Evolutionary conservation across 2,113 vertebrate species (phyloP).

Genomic region (Percina caprodes): DNA sequence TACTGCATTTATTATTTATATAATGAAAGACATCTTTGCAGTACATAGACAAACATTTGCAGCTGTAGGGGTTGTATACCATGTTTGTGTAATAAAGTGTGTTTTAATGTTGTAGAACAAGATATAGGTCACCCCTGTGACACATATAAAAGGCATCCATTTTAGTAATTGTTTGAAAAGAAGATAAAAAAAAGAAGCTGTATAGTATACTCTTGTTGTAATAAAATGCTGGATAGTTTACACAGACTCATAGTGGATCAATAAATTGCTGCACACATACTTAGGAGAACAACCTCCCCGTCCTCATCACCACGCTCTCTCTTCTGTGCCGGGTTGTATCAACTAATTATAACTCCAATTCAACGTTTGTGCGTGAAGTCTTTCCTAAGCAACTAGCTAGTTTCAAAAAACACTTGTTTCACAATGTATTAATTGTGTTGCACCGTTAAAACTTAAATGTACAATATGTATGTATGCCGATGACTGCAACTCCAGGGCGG

Average conservation of each 20-base stretch:
- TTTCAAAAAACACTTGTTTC: too few relatives aligned
- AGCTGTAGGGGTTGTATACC: neutral
- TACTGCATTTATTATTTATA: neutral
- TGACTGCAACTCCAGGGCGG: too few relatives aligned
- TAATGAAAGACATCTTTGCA: conserved; percentile 24
- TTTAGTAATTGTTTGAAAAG: conserved; percentile 46
- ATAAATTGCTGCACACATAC: conserved; percentile 2
- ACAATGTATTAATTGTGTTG: neutral
- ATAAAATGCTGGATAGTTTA: conserved; percentile 8
- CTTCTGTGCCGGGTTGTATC: neutral
- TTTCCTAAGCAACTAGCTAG: too few relatives aligned
- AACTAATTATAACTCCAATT: too few relatives aligned
- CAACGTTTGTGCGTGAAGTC: neutral
- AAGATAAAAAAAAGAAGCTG: conserved; percentile 13
- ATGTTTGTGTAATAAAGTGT: conserved; percentile 18
- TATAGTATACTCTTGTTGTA: neutral
- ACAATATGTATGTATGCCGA: too few relatives aligned
- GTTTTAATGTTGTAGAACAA: conserved; percentile 27
- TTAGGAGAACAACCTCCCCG: neutral
- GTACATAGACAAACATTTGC: neutral
- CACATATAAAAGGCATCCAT: conserved; percentile 39
- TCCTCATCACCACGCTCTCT: neutral
- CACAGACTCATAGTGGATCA: conserved; percentile 9
- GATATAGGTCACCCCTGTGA: conserved; percentile 37
- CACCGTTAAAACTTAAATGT: neutral